These are phyloP conservation scores for Trachythela sp. DNA, from an alignment of 64 coral and sea anemone genomes.

Conservation along the genomic window DNA sequence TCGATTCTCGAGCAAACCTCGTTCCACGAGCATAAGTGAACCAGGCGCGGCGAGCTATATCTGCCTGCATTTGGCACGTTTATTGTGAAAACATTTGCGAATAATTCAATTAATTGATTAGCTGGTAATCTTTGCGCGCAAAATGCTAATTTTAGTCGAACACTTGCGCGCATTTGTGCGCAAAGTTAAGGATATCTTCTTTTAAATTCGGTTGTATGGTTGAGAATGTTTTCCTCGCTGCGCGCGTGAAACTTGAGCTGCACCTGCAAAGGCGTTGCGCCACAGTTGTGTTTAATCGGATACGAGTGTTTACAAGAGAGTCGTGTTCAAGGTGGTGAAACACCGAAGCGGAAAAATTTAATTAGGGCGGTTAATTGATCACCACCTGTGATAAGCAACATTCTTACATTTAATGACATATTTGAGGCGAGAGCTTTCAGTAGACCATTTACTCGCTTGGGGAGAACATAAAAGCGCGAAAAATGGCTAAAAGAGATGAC, in stretches of 20 bases:
- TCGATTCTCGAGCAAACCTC: no score
- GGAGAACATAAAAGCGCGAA: neutral
- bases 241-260: neutral
- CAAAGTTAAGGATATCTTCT: no score
- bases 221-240: no score
- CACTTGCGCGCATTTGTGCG: no score
- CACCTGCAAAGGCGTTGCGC: neutral
- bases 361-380: slow-evolving; percentile 25
- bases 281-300: neutral
- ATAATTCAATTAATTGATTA: slow-evolving; percentile 29
- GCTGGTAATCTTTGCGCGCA: neutral
- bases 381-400: slow-evolving; percentile 18
- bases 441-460: neutral
- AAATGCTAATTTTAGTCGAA: no score
- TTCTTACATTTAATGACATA: slow-evolving; percentile 23
- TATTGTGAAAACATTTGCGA: slow-evolving; percentile 13
- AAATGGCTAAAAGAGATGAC: neutral
- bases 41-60: neutral
- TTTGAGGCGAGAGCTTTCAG: neutral
- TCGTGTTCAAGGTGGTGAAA: neutral
- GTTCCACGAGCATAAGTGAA: no score
- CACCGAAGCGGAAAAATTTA: slow-evolving; percentile 19
- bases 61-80: neutral
- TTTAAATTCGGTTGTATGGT: no score
- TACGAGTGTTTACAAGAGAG: neutral